Base-by-base conservation (phyloP, 2,888 invertebrate genomes). In the Polyommatus icarus region DNA sequence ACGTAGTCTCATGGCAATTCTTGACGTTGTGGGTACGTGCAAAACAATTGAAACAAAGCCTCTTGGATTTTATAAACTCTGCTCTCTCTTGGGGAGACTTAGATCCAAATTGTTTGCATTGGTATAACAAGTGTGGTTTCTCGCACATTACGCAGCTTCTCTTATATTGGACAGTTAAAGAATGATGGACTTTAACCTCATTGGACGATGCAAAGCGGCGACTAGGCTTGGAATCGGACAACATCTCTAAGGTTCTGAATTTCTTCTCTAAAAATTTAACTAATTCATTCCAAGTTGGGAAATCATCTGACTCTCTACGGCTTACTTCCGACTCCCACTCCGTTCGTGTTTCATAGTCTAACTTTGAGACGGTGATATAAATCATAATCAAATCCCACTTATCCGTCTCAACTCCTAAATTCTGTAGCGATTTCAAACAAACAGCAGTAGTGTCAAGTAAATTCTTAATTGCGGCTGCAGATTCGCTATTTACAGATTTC, bases 31-130 rank as follows among this genome's bases (percentile, higher is more conserved):
- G 67, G 29, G 29, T 67, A 3, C 8, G 67, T 67, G 67, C 10
- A 67, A 67, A 67, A 24, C 24, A 67, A 67, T 67, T 67, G n/a
- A 76, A 76, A 20, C 59, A 40, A 36, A 76, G 46, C 7, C 46
- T 32, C 20, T 54, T 40, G 50, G 72, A 46, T 54, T 72, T 20
- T 54, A 50, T 12, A 15, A n/a, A 24, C 29, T 29, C 12, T 24
- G 61, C 24, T 67, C 24, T 67, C 24, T 40, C 40, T 40, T 40
- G 40, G 8, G 40, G 8, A 40, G 40, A 40, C 40, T 40, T 40
- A 8, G 40, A 40, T 40, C 8, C 40, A 8, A 40, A 40, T 40
- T 40, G 40, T 40, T 40, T 40, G 8, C 40, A 40, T 40, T 40
- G 40, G 40, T 40, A 40, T 40, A 40, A 40, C 40, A 40, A 7